phyloP scores from a whole-genome alignment of 2,797 vertebrate genomes.

The Capromys pilorides region DNA sequence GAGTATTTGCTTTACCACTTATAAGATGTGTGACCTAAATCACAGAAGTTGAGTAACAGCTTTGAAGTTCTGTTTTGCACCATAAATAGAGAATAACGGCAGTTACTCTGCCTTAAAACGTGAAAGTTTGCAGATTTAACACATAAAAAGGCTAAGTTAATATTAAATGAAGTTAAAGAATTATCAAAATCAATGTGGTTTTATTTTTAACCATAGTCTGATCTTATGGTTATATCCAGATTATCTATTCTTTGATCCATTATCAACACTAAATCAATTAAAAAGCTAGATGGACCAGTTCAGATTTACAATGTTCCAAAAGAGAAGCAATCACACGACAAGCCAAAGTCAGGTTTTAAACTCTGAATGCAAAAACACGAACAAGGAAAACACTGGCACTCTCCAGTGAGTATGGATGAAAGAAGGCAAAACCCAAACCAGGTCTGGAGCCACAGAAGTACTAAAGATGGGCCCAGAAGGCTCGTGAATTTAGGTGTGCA shows the following conservation, averaged over 20 bases:
- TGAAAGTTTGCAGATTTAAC: conserved; percentile 7
- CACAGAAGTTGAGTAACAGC: background rate
- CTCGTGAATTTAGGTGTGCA: conserved; percentile 58
- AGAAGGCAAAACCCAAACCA: conserved; percentile 22
- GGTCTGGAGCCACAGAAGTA: background rate
- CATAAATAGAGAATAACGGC: background rate
- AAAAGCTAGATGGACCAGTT: background rate
- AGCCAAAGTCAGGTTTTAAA: conserved; percentile 16
- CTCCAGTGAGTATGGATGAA: background rate
- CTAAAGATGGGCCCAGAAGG: conserved; percentile 51
- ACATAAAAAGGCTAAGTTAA: conserved; percentile 37
- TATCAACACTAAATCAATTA: conserved; percentile 9
- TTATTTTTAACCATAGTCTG: conserved; percentile 44
- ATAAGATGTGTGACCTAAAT: conserved; percentile 22
- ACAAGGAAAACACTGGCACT: conserved; percentile 19
- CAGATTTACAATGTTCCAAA: background rate
- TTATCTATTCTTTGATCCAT: background rate
- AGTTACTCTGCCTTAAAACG: background rate
- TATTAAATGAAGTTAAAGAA: conserved; percentile 50
- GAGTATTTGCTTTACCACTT: conserved; percentile 34
- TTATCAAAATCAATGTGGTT: background rate
- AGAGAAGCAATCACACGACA: background rate
- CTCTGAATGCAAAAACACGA: conserved; percentile 20
- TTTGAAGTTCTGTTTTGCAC: conserved; percentile 15
- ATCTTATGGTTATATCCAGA: conserved; percentile 33